Conservation (phyloP, 2,888 invertebrate genomes). For the Antitype chi region DNA sequence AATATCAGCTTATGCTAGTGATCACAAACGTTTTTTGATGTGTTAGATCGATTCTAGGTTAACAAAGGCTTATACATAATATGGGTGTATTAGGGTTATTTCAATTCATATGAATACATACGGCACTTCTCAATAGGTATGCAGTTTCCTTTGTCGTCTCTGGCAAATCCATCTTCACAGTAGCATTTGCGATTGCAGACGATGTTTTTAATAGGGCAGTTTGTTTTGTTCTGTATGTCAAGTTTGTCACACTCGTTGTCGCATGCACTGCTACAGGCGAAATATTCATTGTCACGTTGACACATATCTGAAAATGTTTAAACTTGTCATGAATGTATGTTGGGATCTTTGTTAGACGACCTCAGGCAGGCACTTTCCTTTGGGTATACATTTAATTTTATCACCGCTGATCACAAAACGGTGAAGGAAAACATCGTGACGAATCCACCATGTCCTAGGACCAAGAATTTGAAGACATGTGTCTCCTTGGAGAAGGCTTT, state of each 20-base stretch:
- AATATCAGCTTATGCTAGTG: too few species aligned
- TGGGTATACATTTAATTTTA: too few species aligned
- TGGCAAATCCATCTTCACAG: constrained; percentile 63
- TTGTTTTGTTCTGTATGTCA: constrained; percentile 59
- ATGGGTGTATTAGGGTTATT: too few species aligned
- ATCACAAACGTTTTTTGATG: too few species aligned
- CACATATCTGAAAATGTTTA: constrained; percentile 49
- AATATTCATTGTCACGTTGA: constrained; percentile 55
- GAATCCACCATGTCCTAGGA: too few species aligned
- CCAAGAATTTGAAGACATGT: too few species aligned
- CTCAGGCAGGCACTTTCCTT: too few species aligned
- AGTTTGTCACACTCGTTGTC: constrained; percentile 70
- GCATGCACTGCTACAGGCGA: constrained; percentile 62
- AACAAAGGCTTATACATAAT: too few species aligned
- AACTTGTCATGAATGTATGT: not conserved
- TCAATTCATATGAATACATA: constrained; percentile 24
- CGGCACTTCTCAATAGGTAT: constrained; percentile 51
- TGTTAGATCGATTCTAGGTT: too few species aligned
- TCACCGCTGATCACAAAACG: too few species aligned
- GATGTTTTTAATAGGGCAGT: constrained; percentile 68
- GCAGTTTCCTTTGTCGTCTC: constrained; percentile 41
- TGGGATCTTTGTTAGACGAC: not conserved
- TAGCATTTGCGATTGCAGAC: constrained; percentile 70
- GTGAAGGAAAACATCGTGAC: too few species aligned
- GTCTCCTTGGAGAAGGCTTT: too few species aligned